phyloP scores from a whole-genome alignment of 2,888 invertebrate species.

The Pyrocoelia pectoralis region DNA sequence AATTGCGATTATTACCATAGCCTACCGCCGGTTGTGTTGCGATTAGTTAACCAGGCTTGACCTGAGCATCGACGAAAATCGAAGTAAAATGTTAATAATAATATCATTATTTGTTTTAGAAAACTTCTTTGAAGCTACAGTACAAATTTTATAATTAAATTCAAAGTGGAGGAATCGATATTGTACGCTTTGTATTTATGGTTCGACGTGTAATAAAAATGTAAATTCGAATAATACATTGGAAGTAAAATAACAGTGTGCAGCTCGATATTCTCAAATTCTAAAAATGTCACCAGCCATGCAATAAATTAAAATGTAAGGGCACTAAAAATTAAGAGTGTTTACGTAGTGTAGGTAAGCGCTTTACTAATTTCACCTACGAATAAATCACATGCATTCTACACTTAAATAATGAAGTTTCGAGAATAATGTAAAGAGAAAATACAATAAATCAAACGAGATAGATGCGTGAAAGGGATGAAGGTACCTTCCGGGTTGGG shows the following conservation, averaged over 20 bases:
- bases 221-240: background rate
- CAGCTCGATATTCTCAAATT: background rate
- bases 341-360: constrained; percentile 24
- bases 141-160: too few relatives aligned
- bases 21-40: too few relatives aligned
- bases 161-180: background rate
- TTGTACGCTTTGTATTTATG: background rate
- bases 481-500: constrained; percentile 57
- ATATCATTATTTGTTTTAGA: too few relatives aligned
- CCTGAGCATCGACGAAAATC: too few relatives aligned
- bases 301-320: constrained; percentile 1
- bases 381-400: constrained; percentile 40
- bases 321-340: constrained; percentile 3
- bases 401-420: constrained; percentile 38
- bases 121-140: too few relatives aligned
- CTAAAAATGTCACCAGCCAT: background rate
- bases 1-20: too few relatives aligned
- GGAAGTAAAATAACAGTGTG: constrained; percentile 2
- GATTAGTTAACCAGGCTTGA: too few relatives aligned
- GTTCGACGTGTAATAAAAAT: background rate
- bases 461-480: constrained; percentile 46
- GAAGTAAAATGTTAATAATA: too few relatives aligned
- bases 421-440: constrained; percentile 39
- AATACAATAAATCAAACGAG: constrained; percentile 46
- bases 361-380: constrained; percentile 31